Percentiles rank a stretch among this genome's conserved stretches.
These are phyloP conservation scores for Leucophenga montana DNA, from an alignment of 2,888 invertebrate genomes.

Conservation along the genomic window DNA sequence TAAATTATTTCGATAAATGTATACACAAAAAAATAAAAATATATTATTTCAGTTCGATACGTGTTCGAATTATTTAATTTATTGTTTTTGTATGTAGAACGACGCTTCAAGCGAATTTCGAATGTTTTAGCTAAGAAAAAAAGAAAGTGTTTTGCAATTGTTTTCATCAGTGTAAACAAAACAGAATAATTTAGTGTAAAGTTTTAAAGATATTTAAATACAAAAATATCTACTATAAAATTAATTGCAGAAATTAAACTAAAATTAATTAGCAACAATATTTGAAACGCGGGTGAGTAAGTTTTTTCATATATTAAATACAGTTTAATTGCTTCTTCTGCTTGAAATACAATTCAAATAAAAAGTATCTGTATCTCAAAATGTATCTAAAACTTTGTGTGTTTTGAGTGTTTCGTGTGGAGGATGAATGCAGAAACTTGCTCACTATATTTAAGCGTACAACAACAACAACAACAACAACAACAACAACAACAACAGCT, in stretches of 20 bases:
- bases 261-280: too few relatives aligned
- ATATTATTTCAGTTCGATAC: background rate
- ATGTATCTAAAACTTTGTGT: background rate
- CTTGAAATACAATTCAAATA: too few relatives aligned
- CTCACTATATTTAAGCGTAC: background rate
- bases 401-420: too few relatives aligned
- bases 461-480: conserved; percentile 20
- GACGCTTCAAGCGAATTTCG: background rate
- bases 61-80: conserved; percentile 9
- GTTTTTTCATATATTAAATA: too few relatives aligned
- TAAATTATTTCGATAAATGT: conserved; percentile 23
- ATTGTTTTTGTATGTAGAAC: background rate
- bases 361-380: too few relatives aligned
- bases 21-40: too few relatives aligned
- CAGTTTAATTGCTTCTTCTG: too few relatives aligned
- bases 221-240: background rate
- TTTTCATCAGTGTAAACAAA: background rate
- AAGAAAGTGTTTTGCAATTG: background rate
- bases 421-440: background rate
- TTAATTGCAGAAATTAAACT: background rate
- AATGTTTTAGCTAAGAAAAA: background rate
- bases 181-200: too few relatives aligned
- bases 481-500: conserved; percentile 6
- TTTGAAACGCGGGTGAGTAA: too few relatives aligned
- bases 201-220: too few relatives aligned